A percentile compares a stretch with the other conserved stretches of the same genome.
These are phyloP conservation scores for Oreochromis tanganicae DNA, from an alignment of 2,113 vertebrate genomes.

Conservation along the genomic window DNA sequence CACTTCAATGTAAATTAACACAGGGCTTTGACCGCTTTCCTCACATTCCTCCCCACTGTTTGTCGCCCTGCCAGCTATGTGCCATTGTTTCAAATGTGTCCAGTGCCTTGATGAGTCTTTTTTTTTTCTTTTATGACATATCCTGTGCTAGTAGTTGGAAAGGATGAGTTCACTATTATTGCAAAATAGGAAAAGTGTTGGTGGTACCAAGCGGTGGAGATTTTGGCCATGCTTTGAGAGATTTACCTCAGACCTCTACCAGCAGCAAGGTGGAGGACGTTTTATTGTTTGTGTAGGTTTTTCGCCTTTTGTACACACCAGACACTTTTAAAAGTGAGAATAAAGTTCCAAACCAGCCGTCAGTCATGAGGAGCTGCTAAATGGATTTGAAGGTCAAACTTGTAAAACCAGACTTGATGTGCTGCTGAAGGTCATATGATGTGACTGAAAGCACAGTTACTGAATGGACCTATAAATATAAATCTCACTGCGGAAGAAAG, in stretches of 20 bases:
- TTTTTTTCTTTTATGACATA: conserved; percentile 24
- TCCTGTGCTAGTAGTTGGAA: conserved; percentile 13
- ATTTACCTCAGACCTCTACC: neutral
- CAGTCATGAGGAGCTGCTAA: neutral
- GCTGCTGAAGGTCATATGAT: neutral
- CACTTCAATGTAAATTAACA: conserved; percentile 44
- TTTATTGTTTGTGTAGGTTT: neutral
- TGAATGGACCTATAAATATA: neutral
- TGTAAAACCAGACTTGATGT: neutral
- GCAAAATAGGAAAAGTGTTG: neutral
- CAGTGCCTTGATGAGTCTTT: conserved; percentile 76
- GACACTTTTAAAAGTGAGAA: neutral
- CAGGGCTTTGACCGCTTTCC: conserved; percentile 27
- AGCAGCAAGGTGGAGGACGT: neutral
- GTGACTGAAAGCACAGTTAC: neutral
- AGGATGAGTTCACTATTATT: neutral
- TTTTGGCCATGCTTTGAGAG: neutral
- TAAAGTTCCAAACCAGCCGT: neutral
- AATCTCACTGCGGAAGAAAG: neutral
- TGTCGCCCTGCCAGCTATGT: conserved; percentile 39
- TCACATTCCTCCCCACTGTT: neutral
- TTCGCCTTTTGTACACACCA: neutral
- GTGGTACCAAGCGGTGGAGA: neutral
- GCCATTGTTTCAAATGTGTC: conserved; percentile 67
- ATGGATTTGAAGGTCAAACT: neutral